Percentiles rank a stretch among this genome's conserved stretches.
Conservation (phyloP, 2,888 invertebrate species). For the Boloria euphrosyne region DNA sequence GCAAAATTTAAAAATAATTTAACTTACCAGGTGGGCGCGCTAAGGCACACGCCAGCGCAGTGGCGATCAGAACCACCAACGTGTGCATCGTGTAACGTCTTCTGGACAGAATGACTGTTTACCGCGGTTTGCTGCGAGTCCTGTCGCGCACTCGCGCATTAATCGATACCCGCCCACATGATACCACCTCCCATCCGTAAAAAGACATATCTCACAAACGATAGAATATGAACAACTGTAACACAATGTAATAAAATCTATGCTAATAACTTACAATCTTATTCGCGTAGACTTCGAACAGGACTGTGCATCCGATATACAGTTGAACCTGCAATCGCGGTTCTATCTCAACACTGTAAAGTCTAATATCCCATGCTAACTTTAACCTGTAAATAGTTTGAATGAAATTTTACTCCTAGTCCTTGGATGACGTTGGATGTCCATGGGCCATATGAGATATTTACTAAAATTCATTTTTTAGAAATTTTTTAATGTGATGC, state of each 20-base stretch:
- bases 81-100: slow-evolving; percentile 57
- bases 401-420: slow-evolving; percentile 32
- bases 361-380: slow-evolving; percentile 15
- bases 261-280: slow-evolving; percentile 18
- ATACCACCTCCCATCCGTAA: slow-evolving; percentile 44
- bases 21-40: slow-evolving; percentile 63
- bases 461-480: not conserved
- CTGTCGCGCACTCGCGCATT: slow-evolving; percentile 66
- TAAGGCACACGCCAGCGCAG: slow-evolving; percentile 55
- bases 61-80: slow-evolving; percentile 50
- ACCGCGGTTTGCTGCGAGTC: slow-evolving; percentile 47
- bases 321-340: slow-evolving; percentile 7
- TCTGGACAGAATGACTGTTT: slow-evolving; percentile 54
- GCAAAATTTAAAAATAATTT: slow-evolving; percentile 11
- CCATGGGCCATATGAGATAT: slow-evolving; percentile 20
- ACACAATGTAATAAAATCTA: slow-evolving; percentile 18
- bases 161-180: slow-evolving; percentile 79
- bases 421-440: slow-evolving; percentile 26
- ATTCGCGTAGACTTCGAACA: slow-evolving; percentile 1
- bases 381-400: too few relatives aligned
- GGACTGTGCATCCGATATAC: slow-evolving; percentile 35
- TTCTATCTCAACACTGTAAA: slow-evolving; percentile 3
- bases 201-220: slow-evolving; percentile 25
- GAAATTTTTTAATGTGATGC: too few relatives aligned
- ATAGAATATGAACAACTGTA: slow-evolving; percentile 14